These are phyloP conservation scores for Callosobruchus maculatus DNA, from an alignment of 2,888 invertebrate species.

Conservation along the genomic window DNA sequence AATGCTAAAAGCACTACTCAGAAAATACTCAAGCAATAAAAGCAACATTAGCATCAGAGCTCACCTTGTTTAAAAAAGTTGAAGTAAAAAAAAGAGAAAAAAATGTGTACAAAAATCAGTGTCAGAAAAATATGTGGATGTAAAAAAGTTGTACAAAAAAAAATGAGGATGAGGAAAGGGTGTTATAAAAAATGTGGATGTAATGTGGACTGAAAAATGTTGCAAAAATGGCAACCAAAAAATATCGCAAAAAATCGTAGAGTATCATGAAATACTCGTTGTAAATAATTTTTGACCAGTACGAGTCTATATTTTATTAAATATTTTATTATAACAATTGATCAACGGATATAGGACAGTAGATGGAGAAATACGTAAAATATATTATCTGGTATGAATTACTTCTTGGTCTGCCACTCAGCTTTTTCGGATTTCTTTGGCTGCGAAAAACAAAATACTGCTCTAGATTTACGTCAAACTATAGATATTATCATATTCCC, in stretches of 20 bases:
- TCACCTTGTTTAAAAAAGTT: conserved; percentile 26
- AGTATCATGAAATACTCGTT: not conserved
- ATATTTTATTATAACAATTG: conserved; percentile 2
- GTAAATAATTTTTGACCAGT: not conserved
- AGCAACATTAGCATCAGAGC: conserved; percentile 19
- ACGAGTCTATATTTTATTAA: conserved; percentile 17
- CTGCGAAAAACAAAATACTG: conserved; percentile 54
- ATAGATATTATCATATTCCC: not conserved
- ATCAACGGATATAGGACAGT: not conserved
- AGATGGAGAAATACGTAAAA: not conserved
- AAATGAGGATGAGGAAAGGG: not conserved
- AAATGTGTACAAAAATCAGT: conserved; percentile 16
- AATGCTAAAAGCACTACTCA: not conserved
- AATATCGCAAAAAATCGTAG: conserved; percentile 4
- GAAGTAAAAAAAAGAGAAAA: conserved; percentile 12
- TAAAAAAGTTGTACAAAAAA: conserved; percentile 17
- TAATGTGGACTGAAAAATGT: conserved; percentile 1
- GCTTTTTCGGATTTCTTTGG: conserved; percentile 70
- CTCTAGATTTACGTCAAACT: conserved; percentile 1
- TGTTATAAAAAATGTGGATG: conserved; percentile 7
- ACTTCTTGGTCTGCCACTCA: conserved; percentile 49
- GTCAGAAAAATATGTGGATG: not conserved
- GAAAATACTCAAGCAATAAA: not conserved
- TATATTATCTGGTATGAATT: conserved; percentile 14
- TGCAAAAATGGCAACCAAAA: conserved; percentile 10